These are phyloP conservation scores for Monochamus saltuarius DNA, from an alignment of 1,140 invertebrate genomes.

Conservation along the genomic window DNA sequence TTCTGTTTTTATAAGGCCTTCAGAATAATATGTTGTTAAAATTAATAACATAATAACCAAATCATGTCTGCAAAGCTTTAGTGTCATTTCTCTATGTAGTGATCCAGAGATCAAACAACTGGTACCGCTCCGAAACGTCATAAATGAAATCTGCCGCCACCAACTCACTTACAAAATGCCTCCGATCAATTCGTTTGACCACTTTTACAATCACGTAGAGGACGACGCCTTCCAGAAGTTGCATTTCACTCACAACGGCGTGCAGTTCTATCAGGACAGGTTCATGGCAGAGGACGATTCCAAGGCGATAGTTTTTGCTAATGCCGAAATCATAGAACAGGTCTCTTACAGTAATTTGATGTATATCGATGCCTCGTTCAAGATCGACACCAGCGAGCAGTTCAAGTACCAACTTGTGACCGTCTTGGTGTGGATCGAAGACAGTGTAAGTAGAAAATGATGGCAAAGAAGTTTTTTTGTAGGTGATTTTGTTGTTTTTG, in stretches of 20 bases:
- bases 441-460: slow-evolving; percentile 38
- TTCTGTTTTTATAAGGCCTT: too few relatives aligned
- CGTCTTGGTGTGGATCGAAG: slow-evolving; percentile 41
- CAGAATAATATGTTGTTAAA: too few relatives aligned
- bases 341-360: slow-evolving; percentile 40
- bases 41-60: too few relatives aligned
- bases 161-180: slow-evolving; percentile 25
- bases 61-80: background rate
- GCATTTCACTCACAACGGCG: slow-evolving; percentile 38
- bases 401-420: slow-evolving; percentile 43
- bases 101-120: slow-evolving; percentile 37
- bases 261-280: slow-evolving; percentile 45
- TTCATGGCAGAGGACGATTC: slow-evolving; percentile 34
- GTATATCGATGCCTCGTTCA: slow-evolving; percentile 45
- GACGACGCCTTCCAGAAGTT: slow-evolving; percentile 37
- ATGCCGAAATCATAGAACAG: slow-evolving; percentile 35
- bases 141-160: slow-evolving; percentile 43
- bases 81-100: slow-evolving; percentile 27
- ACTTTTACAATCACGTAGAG: slow-evolving; percentile 42
- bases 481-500: background rate
- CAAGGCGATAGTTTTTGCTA: slow-evolving; percentile 43
- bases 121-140: slow-evolving; percentile 38
- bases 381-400: slow-evolving; percentile 38
- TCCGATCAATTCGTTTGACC: slow-evolving; percentile 35
- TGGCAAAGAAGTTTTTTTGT: background rate